Evolutionary conservation across 2,113 vertebrate genomes (phyloP).

Genomic region (Rhegmatorhina hoffmannsi): DNA sequence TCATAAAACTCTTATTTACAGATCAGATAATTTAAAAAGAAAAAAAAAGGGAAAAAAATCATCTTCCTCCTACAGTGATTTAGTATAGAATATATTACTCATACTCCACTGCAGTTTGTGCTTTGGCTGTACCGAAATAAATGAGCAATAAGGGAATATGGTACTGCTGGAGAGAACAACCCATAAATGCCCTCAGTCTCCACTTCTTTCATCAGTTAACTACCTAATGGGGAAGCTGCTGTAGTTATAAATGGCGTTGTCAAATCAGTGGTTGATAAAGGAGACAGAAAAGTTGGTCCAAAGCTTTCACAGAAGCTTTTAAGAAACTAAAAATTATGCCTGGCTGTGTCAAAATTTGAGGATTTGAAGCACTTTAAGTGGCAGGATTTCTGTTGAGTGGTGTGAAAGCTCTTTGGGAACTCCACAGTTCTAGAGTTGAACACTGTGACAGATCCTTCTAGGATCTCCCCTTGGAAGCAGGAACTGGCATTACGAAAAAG

Average conservation of each 20-base stretch:
- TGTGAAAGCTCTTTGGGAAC: background rate
- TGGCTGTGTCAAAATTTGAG: background rate
- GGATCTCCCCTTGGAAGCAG: background rate
- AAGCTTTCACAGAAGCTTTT: background rate
- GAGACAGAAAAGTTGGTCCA: background rate
- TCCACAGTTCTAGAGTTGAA: background rate
- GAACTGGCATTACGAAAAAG: background rate
- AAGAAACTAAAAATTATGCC: background rate
- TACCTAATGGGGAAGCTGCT: background rate
- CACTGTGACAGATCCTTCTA: background rate
- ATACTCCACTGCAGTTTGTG: background rate
- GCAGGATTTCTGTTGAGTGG: background rate
- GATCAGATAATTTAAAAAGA: background rate
- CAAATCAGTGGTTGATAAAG: background rate
- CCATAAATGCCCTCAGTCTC: background rate
- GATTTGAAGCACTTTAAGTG: rapidly evolving
- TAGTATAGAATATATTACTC: background rate
- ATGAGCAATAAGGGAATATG: background rate
- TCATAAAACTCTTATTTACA: slow-evolving; percentile 37
- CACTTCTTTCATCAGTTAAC: background rate
- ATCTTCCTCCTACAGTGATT: background rate
- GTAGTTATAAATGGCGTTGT: background rate
- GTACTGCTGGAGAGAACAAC: background rate
- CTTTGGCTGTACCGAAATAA: background rate
- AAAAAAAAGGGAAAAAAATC: background rate